Conservation (phyloP, 2,888 invertebrate species). For the Mystacides longicornis region DNA sequence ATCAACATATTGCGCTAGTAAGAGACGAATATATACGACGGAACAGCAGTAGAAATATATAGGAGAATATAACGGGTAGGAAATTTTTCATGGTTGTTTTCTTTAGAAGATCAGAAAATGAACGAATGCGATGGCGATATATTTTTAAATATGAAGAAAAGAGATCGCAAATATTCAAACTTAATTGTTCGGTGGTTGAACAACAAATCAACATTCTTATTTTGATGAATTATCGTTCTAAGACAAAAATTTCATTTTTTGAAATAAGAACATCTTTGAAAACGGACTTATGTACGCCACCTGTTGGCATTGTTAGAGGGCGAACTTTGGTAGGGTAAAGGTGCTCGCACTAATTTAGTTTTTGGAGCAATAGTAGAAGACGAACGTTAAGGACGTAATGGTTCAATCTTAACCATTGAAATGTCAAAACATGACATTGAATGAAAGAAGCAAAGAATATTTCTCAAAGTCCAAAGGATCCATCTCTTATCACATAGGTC, state of each 20-base stretch:
- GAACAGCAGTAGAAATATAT: neutral
- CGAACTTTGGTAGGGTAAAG: neutral
- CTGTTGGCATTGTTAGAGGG: neutral
- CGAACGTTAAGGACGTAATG: too few species aligned
- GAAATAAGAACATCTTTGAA: too few species aligned
- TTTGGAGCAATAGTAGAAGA: too few species aligned
- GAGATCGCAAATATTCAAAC: neutral
- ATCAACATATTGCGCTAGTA: neutral
- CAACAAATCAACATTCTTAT: neutral
- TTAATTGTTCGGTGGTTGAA: neutral
- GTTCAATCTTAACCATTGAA: too few species aligned
- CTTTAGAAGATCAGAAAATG: neutral
- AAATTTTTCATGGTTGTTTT: neutral
- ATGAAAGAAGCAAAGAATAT: too few species aligned
- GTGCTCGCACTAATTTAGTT: too few species aligned
- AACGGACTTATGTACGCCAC: too few species aligned
- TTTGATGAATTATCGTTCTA: neutral
- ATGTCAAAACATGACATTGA: too few species aligned
- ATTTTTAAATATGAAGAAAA: neutral
- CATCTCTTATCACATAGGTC: too few species aligned
- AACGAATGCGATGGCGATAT: neutral
- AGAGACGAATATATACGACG: neutral
- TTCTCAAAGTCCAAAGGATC: too few species aligned
- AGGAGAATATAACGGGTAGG: neutral
- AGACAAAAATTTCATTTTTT: too few species aligned